phyloP scores from a whole-genome alignment of 2,113 vertebrate species.

The Cochlearius cochlearius region DNA sequence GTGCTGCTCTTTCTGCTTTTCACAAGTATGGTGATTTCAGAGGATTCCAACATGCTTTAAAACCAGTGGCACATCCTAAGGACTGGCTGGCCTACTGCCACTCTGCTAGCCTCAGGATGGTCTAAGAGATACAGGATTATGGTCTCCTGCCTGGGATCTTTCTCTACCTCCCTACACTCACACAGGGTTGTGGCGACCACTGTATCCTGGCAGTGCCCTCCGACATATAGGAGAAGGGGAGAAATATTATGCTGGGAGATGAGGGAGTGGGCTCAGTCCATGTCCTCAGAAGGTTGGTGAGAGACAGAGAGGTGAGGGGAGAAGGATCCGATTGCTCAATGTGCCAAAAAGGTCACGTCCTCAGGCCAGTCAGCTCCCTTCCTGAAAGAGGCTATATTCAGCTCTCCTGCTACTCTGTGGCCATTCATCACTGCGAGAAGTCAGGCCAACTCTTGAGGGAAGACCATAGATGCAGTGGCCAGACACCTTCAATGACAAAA shows the following conservation, averaged over 20 bases:
- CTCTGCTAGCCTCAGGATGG: background rate
- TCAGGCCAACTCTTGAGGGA: background rate
- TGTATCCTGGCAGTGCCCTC: background rate
- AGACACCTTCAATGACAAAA: background rate
- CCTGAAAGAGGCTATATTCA: background rate
- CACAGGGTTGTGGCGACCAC: background rate
- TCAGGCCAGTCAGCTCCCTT: background rate
- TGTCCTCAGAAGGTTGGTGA: background rate
- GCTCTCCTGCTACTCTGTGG: background rate
- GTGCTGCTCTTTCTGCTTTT: background rate
- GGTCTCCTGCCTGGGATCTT: background rate
- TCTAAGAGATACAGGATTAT: background rate
- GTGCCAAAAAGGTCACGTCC: background rate
- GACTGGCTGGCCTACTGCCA: background rate
- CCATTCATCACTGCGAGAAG: background rate
- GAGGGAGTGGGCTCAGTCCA: background rate
- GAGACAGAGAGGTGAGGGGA: background rate
- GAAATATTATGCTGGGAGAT: background rate
- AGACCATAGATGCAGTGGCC: background rate
- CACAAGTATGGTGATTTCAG: background rate
- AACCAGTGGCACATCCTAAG: background rate
- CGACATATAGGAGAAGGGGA: background rate
- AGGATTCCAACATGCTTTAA: background rate
- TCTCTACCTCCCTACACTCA: background rate
- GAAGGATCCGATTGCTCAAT: background rate